Percentiles rank a stretch among this genome's conserved stretches.
Evolutionary conservation across 2,113 vertebrate genomes (phyloP).

Genomic region (Talpa occidentalis): DNA sequence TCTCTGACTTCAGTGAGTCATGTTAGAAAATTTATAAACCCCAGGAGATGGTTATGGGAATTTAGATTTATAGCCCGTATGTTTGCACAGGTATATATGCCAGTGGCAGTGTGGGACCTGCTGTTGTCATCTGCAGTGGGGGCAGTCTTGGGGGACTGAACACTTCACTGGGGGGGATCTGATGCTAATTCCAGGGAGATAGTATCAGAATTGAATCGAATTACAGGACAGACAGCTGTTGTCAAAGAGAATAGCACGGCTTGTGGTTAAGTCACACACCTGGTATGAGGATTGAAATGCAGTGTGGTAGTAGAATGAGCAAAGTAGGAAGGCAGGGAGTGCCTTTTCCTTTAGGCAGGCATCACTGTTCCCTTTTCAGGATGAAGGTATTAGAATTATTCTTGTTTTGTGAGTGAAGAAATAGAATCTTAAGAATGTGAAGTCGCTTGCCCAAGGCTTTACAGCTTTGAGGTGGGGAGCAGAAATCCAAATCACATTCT

Average conservation of each 20-base stretch:
- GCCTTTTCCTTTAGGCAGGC: not conserved
- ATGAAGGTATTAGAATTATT: not conserved
- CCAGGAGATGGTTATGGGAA: not conserved
- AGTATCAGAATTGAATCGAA: not conserved
- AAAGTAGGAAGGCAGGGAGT: not conserved
- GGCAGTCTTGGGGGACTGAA: not conserved
- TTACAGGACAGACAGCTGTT: not conserved
- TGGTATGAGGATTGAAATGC: not conserved
- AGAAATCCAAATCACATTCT: not conserved
- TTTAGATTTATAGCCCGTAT: not conserved
- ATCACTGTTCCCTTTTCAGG: not conserved
- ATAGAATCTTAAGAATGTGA: not conserved
- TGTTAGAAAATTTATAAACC: not conserved
- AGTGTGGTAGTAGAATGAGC: not conserved
- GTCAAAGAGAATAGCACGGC: not conserved
- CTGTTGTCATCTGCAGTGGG: not conserved
- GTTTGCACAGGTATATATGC: not conserved
- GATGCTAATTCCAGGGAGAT: not conserved
- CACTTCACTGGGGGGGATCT: not conserved
- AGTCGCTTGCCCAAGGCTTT: not conserved
- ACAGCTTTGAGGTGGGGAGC: not conserved
- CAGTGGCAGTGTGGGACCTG: not conserved
- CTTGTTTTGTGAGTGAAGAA: not conserved
- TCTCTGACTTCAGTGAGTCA: not conserved
- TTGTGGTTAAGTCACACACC: not conserved